These are phyloP conservation scores for Cyaniris semiargus DNA, from an alignment of 2,888 invertebrate genomes.

Conservation along the genomic window DNA sequence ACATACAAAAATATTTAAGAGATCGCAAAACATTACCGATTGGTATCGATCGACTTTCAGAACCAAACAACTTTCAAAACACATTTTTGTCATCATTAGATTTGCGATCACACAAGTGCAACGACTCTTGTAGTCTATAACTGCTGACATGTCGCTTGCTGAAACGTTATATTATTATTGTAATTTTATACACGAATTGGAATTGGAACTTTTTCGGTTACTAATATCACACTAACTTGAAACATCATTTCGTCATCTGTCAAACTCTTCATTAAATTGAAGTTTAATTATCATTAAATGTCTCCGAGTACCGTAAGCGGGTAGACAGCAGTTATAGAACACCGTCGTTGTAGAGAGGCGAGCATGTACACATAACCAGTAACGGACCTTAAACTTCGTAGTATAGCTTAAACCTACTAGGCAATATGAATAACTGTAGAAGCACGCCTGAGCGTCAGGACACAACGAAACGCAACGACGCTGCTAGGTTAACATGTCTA, in stretches of 20 bases:
- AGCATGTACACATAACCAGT: conserved; percentile 9
- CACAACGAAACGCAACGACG: not conserved
- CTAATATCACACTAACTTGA: too few relatives aligned
- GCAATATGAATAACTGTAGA: conserved; percentile 24
- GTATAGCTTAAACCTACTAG: conserved; percentile 30
- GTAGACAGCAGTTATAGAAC: not conserved
- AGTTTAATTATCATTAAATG: too few relatives aligned
- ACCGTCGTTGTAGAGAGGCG: conserved; percentile 21
- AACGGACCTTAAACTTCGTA: not conserved
- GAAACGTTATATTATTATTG: too few relatives aligned
- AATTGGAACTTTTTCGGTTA: too few relatives aligned
- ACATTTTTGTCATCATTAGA: not conserved
- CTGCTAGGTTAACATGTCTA: not conserved
- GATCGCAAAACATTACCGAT: not conserved
- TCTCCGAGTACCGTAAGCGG: not conserved
- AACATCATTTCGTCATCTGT: too few relatives aligned
- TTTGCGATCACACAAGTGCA: not conserved
- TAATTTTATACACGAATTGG: too few relatives aligned
- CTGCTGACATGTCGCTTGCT: not conserved
- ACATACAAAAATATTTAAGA: conserved; percentile 1
- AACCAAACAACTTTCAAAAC: not conserved
- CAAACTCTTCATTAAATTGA: too few relatives aligned
- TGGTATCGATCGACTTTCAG: not conserved
- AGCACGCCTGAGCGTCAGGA: conserved; percentile 24
- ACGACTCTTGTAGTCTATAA: not conserved